phyloP scores from a whole-genome alignment of 2,888 invertebrate genomes.

The Scelioninae gen. 1 region DNA sequence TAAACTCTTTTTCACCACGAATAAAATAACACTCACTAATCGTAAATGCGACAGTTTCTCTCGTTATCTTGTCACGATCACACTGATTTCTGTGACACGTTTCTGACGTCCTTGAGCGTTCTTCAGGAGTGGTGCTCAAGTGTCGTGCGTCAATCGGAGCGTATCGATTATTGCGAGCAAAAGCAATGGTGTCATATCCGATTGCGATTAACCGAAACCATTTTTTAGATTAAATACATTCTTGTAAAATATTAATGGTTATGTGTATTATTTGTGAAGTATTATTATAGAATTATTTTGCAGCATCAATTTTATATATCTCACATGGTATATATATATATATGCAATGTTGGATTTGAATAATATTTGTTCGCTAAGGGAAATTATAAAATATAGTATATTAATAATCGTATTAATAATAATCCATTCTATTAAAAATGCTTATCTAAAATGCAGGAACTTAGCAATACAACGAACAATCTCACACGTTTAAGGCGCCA shows the following conservation, averaged over 20 bases:
- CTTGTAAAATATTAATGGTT: too few species aligned
- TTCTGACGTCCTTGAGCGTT: conserved; percentile 68
- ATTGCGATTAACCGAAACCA: not conserved
- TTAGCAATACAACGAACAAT: conserved; percentile 75
- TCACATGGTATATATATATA: too few species aligned
- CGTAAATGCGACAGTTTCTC: conserved; percentile 51
- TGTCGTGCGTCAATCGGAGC: conserved; percentile 65
- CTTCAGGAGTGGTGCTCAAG: conserved; percentile 47
- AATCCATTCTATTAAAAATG: conserved; percentile 39
- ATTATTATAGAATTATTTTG: too few species aligned
- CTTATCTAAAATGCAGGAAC: conserved; percentile 48
- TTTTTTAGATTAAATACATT: too few species aligned
- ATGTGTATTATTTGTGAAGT: too few species aligned
- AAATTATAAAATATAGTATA: too few species aligned
- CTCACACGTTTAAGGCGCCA: conserved; percentile 76
- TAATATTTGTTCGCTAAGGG: too few species aligned
- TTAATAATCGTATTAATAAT: too few species aligned
- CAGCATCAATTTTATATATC: too few species aligned
- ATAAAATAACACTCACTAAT: conserved; percentile 69
- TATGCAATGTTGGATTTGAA: too few species aligned
- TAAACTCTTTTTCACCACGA: conserved; percentile 31
- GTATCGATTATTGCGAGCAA: conserved; percentile 44
- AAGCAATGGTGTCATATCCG: conserved; percentile 4
- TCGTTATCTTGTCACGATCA: conserved; percentile 43
- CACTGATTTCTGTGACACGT: conserved; percentile 60